phyloP scores from a whole-genome alignment of 2,113 vertebrate species.

The Rhinopomastus cyanomelas region DNA sequence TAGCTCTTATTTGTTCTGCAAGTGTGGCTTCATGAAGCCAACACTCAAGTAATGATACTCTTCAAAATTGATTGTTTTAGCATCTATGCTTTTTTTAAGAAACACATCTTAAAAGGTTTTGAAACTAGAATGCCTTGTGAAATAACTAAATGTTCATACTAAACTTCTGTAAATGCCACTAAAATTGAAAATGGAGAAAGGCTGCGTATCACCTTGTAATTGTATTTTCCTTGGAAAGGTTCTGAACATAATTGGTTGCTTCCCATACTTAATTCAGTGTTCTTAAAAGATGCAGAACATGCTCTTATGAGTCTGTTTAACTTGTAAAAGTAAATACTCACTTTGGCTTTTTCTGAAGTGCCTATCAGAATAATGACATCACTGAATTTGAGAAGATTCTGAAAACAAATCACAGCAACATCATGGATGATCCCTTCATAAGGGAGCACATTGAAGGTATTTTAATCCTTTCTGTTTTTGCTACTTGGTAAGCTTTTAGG shows the following conservation, averaged over 20 bases:
- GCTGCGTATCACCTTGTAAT: background rate
- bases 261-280: background rate
- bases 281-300: background rate
- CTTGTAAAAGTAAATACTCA: background rate
- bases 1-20: background rate
- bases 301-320: background rate
- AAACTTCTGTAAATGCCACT: background rate
- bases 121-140: background rate
- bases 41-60: background rate
- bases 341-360: conserved; percentile 75
- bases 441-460: conserved; percentile 99
- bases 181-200: background rate
- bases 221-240: background rate
- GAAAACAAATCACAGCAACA: conserved; percentile 99
- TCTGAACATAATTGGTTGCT: background rate
- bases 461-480: background rate
- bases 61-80: background rate
- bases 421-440: conserved; percentile 99
- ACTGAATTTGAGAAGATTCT: conserved; percentile 99
- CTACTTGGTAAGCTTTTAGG: background rate
- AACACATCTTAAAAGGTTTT: background rate
- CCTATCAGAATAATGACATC: conserved; percentile 99
- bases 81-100: background rate
- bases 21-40: background rate
- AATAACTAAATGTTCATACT: background rate